phyloP scores from a whole-genome alignment of 2,113 vertebrate species.

The Channa maculata region DNA sequence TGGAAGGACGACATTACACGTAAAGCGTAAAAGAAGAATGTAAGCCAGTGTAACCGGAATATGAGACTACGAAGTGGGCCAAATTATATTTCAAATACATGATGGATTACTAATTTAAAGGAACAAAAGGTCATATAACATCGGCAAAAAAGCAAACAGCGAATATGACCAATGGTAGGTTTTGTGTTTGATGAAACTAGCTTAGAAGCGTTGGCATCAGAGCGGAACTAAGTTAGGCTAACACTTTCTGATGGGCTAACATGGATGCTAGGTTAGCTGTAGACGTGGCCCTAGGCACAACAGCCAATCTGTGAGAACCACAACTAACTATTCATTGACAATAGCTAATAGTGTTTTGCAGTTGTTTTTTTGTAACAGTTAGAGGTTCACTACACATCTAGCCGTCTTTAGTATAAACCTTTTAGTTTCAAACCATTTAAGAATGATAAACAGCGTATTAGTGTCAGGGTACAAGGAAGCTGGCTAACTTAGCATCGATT shows the following conservation, averaged over 20 bases:
- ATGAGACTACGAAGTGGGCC: constrained; percentile 18
- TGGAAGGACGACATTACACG: background rate
- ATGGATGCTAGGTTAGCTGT: constrained; percentile 62
- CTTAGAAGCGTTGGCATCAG: background rate
- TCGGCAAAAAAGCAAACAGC: constrained; percentile 48
- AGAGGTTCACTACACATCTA: fast-evolving
- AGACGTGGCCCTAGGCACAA: constrained; percentile 71
- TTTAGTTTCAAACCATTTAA: background rate
- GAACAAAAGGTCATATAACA: constrained; percentile 15
- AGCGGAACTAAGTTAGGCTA: constrained; percentile 15
- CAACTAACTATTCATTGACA: background rate
- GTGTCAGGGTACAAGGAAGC: background rate
- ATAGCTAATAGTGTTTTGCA: background rate
- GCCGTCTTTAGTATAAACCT: background rate
- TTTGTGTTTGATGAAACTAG: background rate
- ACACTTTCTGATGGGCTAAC: constrained; percentile 38
- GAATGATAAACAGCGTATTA: background rate
- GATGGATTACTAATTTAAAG: constrained; percentile 57
- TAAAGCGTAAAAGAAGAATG: constrained; percentile 42
- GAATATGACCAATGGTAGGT: constrained; percentile 84
- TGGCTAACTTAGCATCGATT: constrained; percentile 23
- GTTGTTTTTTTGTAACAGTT: background rate
- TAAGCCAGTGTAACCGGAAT: constrained; percentile 60
- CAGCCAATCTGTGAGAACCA: constrained; percentile 3
- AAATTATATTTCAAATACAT: constrained; percentile 19